A percentile compares a stretch with the other conserved stretches of the same genome.
Evolutionary conservation across 2,113 vertebrate genomes (phyloP).

Genomic region (Zapus hudsonius): DNA sequence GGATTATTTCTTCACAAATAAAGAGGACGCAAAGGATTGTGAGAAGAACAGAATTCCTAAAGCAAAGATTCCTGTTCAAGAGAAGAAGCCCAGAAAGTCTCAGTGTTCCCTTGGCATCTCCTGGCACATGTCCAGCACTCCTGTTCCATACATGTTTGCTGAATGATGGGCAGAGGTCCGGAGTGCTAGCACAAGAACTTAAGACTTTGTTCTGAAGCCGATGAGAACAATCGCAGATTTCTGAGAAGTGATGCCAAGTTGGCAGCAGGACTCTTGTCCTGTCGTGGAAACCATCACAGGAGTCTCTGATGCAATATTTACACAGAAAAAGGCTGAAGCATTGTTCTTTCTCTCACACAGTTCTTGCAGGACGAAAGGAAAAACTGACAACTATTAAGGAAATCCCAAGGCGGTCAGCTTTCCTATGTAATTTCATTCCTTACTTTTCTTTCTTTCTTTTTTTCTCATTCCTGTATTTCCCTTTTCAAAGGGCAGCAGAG

Average conservation of each 20-base stretch:
- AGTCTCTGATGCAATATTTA: not conserved
- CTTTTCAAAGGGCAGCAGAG: conserved; percentile 22
- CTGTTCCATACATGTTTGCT: not conserved
- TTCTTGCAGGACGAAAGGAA: not conserved
- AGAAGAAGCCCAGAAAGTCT: not conserved
- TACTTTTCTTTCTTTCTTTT: not conserved
- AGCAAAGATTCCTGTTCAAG: not conserved
- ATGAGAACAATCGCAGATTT: not conserved
- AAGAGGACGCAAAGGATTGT: not conserved
- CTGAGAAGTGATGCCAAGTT: not conserved
- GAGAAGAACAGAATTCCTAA: not conserved
- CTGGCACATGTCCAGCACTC: not conserved
- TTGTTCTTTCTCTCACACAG: not conserved
- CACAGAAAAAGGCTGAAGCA: not conserved
- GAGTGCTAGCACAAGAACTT: not conserved
- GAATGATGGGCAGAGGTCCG: not conserved
- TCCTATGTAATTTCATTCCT: not conserved
- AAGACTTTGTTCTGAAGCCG: conserved; percentile 20
- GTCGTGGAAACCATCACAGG: not conserved
- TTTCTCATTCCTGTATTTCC: conserved; percentile 1
- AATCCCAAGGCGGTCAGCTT: not conserved
- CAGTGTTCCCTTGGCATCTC: not conserved
- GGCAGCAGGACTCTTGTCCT: not conserved
- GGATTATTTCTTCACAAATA: not conserved
- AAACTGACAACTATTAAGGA: not conserved